phyloP scores from a whole-genome alignment of 1,140 invertebrate species.

The Drosophila oshimai region DNA sequence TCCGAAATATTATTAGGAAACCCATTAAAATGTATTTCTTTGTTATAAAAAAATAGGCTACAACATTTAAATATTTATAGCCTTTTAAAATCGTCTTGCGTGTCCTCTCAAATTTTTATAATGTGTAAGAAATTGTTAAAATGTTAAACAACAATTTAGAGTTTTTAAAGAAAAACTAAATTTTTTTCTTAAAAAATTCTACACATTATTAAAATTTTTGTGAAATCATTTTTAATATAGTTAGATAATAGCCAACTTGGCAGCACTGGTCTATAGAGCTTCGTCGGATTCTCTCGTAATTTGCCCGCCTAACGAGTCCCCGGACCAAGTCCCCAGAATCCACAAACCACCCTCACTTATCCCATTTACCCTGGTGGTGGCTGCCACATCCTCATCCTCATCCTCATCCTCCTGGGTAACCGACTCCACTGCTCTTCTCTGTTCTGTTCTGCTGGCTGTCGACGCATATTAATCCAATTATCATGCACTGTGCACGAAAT shows the following conservation, averaged over 20 bases:
- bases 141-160: neutral
- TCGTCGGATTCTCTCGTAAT: conserved; percentile 9
- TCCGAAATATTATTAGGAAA: no score
- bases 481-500: conserved; percentile 74
- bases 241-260: neutral
- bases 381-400: conserved; percentile 13
- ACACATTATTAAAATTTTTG: no score
- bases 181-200: neutral
- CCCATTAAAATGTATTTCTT: no score
- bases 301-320: conserved; percentile 36
- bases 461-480: conserved; percentile 82
- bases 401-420: conserved; percentile 26
- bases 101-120: no score
- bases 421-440: conserved; percentile 16
- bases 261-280: neutral
- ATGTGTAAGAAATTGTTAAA: neutral
- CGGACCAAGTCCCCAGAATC: conserved; percentile 27
- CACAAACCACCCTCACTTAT: conserved; percentile 40
- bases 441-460: conserved; percentile 53
- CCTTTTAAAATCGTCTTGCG: no score
- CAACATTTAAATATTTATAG: no score
- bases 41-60: no score
- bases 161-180: neutral
- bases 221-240: neutral
- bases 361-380: conserved; percentile 31